Evolutionary conservation across 2,888 invertebrate species (phyloP).

Genomic region (Ceramica pisi): DNA sequence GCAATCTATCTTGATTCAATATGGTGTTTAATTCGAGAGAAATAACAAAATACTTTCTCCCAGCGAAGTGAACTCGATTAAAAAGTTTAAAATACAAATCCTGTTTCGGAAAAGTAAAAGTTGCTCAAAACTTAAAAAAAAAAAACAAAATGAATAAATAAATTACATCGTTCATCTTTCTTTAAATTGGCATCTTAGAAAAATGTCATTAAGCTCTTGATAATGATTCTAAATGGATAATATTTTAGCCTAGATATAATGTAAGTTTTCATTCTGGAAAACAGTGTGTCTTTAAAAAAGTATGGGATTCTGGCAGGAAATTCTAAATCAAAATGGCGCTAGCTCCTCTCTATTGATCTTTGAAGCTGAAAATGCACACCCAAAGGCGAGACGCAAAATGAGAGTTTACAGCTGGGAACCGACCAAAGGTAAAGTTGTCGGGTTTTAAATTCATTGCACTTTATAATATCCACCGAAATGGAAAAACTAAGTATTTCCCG

Average conservation of each 20-base stretch:
- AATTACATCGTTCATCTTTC: neutral
- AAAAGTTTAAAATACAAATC: slow-evolving; percentile 42
- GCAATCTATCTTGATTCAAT: slow-evolving; percentile 1
- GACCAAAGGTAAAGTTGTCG: neutral
- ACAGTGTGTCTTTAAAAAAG: slow-evolving; percentile 3
- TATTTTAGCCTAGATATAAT: slow-evolving; percentile 25
- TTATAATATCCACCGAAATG: neutral
- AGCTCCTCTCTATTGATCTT: neutral
- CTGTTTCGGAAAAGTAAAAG: slow-evolving; percentile 48
- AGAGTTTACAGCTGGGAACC: neutral
- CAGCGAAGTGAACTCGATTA: slow-evolving; percentile 14
- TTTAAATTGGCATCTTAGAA: slow-evolving; percentile 11
- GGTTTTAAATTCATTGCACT: neutral
- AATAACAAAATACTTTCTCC: slow-evolving; percentile 51
- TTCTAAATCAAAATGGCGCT: neutral
- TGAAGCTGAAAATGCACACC: neutral
- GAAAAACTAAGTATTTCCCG: slow-evolving; percentile 2
- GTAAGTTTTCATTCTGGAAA: slow-evolving; percentile 6
- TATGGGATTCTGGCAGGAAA: slow-evolving; percentile 24
- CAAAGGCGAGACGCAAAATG: slow-evolving; percentile 3
- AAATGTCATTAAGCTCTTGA: neutral
- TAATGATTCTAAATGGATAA: slow-evolving; percentile 48
- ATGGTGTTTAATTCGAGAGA: slow-evolving; percentile 7
- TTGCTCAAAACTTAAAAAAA: slow-evolving; percentile 33
- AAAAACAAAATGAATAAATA: slow-evolving; percentile 14